phyloP scores from a whole-genome alignment of 2,888 invertebrate species.

The Drosophila crucigera region DNA sequence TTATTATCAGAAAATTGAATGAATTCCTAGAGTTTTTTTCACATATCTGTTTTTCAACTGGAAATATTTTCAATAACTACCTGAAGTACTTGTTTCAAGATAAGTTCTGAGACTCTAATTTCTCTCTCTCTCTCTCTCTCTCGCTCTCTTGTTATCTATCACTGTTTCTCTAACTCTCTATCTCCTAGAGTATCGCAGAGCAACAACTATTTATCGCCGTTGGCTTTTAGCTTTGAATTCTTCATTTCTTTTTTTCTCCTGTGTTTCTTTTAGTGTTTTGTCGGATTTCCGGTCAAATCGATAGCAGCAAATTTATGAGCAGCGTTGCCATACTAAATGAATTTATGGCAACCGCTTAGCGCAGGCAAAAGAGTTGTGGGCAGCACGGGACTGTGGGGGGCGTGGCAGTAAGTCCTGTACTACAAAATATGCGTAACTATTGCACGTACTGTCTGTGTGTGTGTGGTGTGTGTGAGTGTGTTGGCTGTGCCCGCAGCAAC shows the following conservation, averaged over 20 bases:
- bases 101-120: neutral
- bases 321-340: conserved; percentile 77
- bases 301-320: conserved; percentile 72
- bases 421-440: conserved; percentile 72
- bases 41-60: neutral
- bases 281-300: conserved; percentile 67
- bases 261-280: conserved; percentile 25
- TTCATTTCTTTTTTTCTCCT: conserved; percentile 11
- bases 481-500: conserved; percentile 43
- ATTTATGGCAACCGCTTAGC: conserved; percentile 74
- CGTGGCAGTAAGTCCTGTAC: conserved; percentile 32
- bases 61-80: neutral
- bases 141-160: neutral
- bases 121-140: too few relatives aligned
- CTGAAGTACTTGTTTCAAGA: neutral
- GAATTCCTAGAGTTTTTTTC: neutral
- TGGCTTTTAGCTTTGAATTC: conserved; percentile 45
- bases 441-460: conserved; percentile 3
- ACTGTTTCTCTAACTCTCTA: too few relatives aligned
- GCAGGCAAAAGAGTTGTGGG: conserved; percentile 12
- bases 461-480: conserved; percentile 18
- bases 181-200: conserved; percentile 14
- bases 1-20: neutral
- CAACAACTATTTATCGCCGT: conserved; percentile 59
- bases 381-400: neutral